These are phyloP conservation scores for Pelecanus crispus DNA, from an alignment of 2,113 vertebrate genomes.

Conservation along the genomic window DNA sequence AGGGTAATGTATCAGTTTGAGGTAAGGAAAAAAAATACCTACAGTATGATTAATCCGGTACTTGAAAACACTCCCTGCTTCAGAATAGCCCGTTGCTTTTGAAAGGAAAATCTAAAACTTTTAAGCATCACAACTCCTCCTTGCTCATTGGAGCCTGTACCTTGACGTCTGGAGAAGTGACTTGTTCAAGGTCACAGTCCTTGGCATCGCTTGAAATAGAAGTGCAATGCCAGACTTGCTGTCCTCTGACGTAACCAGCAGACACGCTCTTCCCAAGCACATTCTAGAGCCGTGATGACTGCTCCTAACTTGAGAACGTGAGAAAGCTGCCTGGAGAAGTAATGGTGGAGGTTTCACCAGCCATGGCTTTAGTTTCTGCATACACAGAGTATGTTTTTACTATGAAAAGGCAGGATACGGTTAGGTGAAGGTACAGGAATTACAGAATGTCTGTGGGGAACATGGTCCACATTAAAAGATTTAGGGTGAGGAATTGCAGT, in stretches of 20 bases:
- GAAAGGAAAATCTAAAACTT: not conserved
- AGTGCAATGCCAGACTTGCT: not conserved
- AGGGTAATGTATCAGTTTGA: not conserved
- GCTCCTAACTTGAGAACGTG: not conserved
- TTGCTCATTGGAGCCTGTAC: not conserved
- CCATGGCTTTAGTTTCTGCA: not conserved
- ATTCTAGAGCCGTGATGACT: not conserved
- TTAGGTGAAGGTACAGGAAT: not conserved
- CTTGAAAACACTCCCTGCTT: not conserved
- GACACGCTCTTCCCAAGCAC: not conserved
- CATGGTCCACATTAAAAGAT: rapidly evolving
- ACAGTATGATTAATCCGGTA: not conserved
- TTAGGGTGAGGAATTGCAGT: not conserved
- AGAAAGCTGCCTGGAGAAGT: not conserved
- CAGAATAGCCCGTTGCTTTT: not conserved
- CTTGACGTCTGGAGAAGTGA: not conserved
- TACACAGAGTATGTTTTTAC: not conserved
- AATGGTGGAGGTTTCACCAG: rapidly evolving
- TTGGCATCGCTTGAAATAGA: not conserved
- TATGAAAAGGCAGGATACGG: not conserved
- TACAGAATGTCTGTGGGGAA: not conserved
- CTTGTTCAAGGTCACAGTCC: conserved; percentile 15
- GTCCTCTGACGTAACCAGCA: conserved; percentile 1
- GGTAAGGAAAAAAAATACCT: not conserved
- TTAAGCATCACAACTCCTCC: not conserved